These are phyloP conservation scores for Acyrthosiphon pisum DNA, from an alignment of 1,140 invertebrate species.

Conservation along the genomic window DNA sequence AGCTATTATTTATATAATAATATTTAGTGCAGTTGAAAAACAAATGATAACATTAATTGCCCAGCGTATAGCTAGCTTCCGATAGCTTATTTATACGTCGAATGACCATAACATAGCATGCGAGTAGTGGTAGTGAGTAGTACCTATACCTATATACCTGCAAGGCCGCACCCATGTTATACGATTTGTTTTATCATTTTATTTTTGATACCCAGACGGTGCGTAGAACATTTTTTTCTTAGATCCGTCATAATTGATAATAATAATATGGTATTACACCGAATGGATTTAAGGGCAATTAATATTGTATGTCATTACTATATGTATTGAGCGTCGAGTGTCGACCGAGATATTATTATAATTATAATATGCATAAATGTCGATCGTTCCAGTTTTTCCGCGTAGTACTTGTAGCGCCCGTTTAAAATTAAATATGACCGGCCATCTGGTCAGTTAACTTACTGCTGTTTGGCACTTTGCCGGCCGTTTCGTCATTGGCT, in stretches of 20 bases:
- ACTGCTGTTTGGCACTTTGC: slow-evolving; percentile 43
- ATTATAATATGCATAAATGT: slow-evolving; percentile 39
- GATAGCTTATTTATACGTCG: background rate
- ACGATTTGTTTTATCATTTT: background rate
- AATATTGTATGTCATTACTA: slow-evolving; percentile 21
- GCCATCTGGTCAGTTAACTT: slow-evolving; percentile 55
- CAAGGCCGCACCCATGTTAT: background rate
- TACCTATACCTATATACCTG: background rate
- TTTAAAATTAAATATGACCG: slow-evolving; percentile 57
- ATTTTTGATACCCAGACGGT: background rate
- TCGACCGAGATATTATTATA: slow-evolving; percentile 41
- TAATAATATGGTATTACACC: background rate
- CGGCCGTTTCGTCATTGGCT: slow-evolving; percentile 54
- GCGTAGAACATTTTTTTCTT: background rate
- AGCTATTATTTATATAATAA: background rate
- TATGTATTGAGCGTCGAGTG: background rate
- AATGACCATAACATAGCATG: background rate
- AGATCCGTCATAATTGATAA: background rate
- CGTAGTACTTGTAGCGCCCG: slow-evolving; percentile 13
- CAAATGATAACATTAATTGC: background rate
- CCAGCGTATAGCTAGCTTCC: background rate
- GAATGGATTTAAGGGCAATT: background rate
- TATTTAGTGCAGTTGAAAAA: background rate
- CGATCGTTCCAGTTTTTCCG: slow-evolving; percentile 49
- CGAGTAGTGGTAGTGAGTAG: background rate